Evolutionary conservation across 2,113 vertebrate species (phyloP), one percentile per base, ranked within the genome.

Genomic region (Podarcis cretensis): DNA sequence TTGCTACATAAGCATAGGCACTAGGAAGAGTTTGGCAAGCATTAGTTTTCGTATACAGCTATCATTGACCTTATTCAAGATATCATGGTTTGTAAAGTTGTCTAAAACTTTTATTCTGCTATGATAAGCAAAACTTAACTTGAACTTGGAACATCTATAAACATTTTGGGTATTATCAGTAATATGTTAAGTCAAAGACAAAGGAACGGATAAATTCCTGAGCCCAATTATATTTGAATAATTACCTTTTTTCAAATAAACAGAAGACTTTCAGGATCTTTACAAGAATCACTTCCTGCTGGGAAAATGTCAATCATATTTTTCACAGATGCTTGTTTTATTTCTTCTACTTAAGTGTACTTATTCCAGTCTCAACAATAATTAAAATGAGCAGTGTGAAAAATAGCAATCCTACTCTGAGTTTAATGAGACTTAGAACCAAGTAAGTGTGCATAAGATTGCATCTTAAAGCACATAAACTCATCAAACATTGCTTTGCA

Each of bases 111-210:
- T 88, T 85, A 40, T 68, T 6, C 0, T 93, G 87, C 87, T 93
- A 81, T 82, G 89, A 94, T 85, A 68, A 75, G 63, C 87, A 92
- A 93, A 92, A 93, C 18, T 80, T 68, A 87, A 92, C 88, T 87
- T 95, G 27, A 87, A 84, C 73, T 90, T 85, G 27, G 66, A 78
- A 37, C 81, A 78, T 89, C 91, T 93, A 59, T 76, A 0, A 2
- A 23, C 83, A 86, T 95, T 91, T 25, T 90, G 23, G 80, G 71
- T 85, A 93, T 79, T 86, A 90, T 85, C 83, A 71, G 84, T 95
- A 89, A 90, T 71, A 40, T 80, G 83, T 82, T 84, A 78, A 91
- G 92, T 92, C 87, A 81, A 81, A 91, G 79, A 37, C 37, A 81
- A 59, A 83, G 48, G 65, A 68, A 83, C 35, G 84, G 92, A 90